Evolutionary conservation across 2,113 vertebrate species (phyloP), one percentile per base, ranked within the genome.

Genomic region (Gavialis gangeticus): DNA sequence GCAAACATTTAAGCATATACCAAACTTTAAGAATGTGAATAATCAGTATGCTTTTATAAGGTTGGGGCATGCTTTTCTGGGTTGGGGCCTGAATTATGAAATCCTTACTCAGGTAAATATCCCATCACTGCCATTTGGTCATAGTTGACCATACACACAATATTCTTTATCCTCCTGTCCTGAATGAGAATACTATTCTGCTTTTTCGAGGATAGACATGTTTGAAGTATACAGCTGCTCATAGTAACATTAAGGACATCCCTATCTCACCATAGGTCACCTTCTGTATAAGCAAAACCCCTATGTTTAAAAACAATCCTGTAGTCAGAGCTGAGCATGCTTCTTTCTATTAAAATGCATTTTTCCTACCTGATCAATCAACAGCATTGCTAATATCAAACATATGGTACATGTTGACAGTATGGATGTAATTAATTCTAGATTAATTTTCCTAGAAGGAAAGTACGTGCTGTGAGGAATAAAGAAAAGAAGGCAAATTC

Each of bases 351-450:
- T 55, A 76, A 83, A 92, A 77, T 79, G 55, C 1, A 28, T 28
- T 80, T 84, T 56, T 82, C 46, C 58, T 30, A 71, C 10, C 14
- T 30, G 79, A 62, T 56, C 0, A 56, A 17, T 30, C 12, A 46
- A 0, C 13, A 3, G 64, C 30, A 75, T 54, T 85, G 77, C 75
- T 91, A 25, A 57, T 90, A 79, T 11, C 92, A 76, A 96, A 79
- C 59, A 75, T 24, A 59, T 27, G 10, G 58, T 86, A 55, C 37
- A 62, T 76, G 30, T 37, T 86, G 82, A 69, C 16, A 3, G 59
- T 60, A 18, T 56, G 81, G 60, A 69, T 92, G 85, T 94, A 95
- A 92, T 94, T 89, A 60, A 91, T 92, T 80, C 80, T 28, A 91
- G 84, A 21, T 89, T 87, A 57, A 82, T 86, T 92, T 92, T 37